Percentiles rank a stretch among this genome's conserved stretches.
Evolutionary conservation across 2,797 vertebrate species (phyloP).

Genomic region (Malacoctenus gilli): DNA sequence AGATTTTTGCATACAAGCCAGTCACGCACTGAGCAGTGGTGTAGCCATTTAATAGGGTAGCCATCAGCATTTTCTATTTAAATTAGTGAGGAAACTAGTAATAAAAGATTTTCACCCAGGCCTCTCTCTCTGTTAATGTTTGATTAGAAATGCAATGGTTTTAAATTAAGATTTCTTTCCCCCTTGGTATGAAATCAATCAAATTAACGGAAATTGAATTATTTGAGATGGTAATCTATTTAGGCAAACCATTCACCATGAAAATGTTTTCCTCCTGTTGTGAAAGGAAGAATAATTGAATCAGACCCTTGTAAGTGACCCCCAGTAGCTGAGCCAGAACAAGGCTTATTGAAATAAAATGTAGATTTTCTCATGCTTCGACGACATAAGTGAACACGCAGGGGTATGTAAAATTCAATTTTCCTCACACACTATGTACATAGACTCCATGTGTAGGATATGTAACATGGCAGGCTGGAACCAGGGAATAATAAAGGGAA

Average conservation of each 20-base stretch:
- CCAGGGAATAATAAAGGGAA: conserved; percentile 2
- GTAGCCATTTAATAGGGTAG: conserved; percentile 60
- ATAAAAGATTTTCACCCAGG: conserved; percentile 67
- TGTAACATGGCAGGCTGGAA: conserved; percentile 3
- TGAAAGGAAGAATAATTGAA: conserved; percentile 77
- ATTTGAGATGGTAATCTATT: conserved; percentile 80
- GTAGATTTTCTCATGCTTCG: conserved; percentile 47
- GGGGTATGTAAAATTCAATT: conserved; percentile 27
- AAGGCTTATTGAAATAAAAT: conserved; percentile 59
- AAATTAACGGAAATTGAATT: conserved; percentile 80
- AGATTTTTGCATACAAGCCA: conserved; percentile 21
- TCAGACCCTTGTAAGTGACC: conserved; percentile 75
- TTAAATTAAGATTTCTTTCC: conserved; percentile 76
- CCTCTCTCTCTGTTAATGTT: conserved; percentile 71
- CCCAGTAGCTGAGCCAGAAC: conserved; percentile 60
- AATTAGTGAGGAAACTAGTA: conserved; percentile 66
- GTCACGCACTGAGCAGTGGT: conserved; percentile 31
- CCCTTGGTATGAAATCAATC: conserved; percentile 77
- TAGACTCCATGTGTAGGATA: conserved; percentile 2
- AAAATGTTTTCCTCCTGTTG: conserved; percentile 78
- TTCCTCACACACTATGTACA: conserved; percentile 18
- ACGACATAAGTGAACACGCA: conserved; percentile 33
- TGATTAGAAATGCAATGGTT: conserved; percentile 79
- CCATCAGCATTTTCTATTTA: conserved; percentile 71
- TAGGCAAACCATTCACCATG: conserved; percentile 77